A percentile compares a stretch with the other conserved stretches of the same genome.
Conservation (phyloP, 2,888 invertebrate species). For the Caenorhabditis plicata region DNA sequence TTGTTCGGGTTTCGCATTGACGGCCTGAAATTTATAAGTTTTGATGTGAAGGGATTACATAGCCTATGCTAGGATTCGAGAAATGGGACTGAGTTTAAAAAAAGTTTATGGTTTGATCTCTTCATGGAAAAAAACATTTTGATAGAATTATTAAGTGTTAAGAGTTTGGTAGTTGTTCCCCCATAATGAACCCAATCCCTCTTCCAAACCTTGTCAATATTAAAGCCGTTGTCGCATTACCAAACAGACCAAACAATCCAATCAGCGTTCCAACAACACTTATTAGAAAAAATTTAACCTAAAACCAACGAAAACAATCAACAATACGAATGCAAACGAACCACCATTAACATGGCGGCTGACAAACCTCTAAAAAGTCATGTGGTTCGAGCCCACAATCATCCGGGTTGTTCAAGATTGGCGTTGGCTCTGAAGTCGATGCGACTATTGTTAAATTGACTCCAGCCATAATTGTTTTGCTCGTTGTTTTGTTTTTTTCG, state of each 20-base stretch:
- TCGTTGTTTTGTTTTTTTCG: too few species aligned
- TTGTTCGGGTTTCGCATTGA: constrained; percentile 95
- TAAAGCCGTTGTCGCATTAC: constrained; percentile 86
- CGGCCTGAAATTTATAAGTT: constrained; percentile 71
- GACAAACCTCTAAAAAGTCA: constrained; percentile 51
- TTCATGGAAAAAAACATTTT: too few species aligned
- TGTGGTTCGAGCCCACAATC: constrained; percentile 53
- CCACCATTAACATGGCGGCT: background rate
- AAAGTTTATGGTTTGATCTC: background rate
- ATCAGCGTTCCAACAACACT: constrained; percentile 73
- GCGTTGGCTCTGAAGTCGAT: too few species aligned
- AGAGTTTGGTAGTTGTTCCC: background rate
- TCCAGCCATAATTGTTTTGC: too few species aligned
- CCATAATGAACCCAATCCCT: too few species aligned
- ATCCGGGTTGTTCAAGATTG: too few species aligned
- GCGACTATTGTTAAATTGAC: too few species aligned
- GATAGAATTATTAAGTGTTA: too few species aligned
- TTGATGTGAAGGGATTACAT: background rate
- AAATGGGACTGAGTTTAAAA: background rate
- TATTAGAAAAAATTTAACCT: constrained; percentile 57
- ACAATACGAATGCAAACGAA: background rate
- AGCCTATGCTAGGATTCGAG: background rate
- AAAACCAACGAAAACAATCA: constrained; percentile 25
- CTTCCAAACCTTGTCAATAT: constrained; percentile 74
- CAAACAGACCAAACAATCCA: constrained; percentile 81